Conservation (phyloP, 2,888 invertebrate genomes). For the Lagria hirta region DNA sequence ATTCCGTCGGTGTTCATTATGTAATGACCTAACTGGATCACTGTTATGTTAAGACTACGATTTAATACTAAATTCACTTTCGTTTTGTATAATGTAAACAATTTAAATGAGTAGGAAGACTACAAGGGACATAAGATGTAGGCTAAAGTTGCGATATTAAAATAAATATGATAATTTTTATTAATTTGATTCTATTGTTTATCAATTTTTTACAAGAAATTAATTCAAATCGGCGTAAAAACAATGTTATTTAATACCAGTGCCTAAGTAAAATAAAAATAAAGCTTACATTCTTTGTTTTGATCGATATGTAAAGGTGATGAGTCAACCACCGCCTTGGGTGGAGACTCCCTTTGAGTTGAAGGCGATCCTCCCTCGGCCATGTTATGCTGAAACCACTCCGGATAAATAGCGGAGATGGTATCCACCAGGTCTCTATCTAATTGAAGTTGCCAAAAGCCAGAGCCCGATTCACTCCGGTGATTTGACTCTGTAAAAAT, state of each 20-base stretch:
- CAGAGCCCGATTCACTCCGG: conserved; percentile 65
- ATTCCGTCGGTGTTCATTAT: conserved; percentile 7
- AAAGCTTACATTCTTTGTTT: conserved; percentile 94
- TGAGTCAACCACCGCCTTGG: conserved; percentile 91
- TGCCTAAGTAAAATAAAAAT: too few relatives aligned
- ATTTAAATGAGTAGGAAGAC: conserved; percentile 21
- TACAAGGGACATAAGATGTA: conserved; percentile 18
- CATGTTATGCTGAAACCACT: conserved; percentile 77
- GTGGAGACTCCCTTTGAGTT: conserved; percentile 68
- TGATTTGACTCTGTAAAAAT: conserved; percentile 67
- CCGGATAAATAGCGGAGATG: conserved; percentile 88
- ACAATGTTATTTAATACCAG: too few relatives aligned
- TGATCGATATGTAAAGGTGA: conserved; percentile 94
- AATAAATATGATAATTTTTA: too few relatives aligned
- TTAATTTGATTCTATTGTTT: too few relatives aligned
- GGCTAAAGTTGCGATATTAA: too few relatives aligned
- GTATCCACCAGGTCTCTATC: conserved; percentile 92
- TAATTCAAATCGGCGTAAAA: too few relatives aligned
- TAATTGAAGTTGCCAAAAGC: conserved; percentile 89
- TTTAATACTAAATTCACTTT: conserved; percentile 26
- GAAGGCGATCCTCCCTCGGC: conserved; percentile 45
- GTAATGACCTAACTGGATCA: conserved; percentile 10
- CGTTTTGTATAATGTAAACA: conserved; percentile 27
- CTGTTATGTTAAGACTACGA: conserved; percentile 20
- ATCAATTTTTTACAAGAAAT: too few relatives aligned